Percentiles rank a stretch among this genome's conserved stretches.
phyloP scores from a whole-genome alignment of 2,888 invertebrate species.

The Mallateleia sp. region DNA sequence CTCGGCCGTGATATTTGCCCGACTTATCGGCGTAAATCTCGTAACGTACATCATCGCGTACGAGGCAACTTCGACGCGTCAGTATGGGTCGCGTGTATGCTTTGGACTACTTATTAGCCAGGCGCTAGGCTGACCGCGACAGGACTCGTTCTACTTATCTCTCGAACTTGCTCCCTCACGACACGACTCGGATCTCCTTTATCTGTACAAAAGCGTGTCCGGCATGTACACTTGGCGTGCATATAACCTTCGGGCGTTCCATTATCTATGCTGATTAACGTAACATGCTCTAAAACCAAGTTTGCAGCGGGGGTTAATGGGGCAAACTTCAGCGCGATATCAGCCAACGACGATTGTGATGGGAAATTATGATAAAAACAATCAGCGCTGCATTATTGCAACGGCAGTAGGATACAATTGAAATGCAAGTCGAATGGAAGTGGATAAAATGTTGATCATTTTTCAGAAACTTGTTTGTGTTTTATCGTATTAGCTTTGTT shows the following conservation, averaged over 20 bases:
- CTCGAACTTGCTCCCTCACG: conserved; percentile 51
- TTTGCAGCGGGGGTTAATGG: conserved; percentile 76
- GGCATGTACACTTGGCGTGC: conserved; percentile 71
- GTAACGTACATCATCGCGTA: conserved; percentile 39
- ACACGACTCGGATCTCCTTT: conserved; percentile 66
- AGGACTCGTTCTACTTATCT: conserved; percentile 56
- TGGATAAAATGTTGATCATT: too few species aligned
- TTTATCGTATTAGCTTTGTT: too few species aligned
- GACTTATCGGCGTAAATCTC: conserved; percentile 28
- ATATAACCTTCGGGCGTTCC: conserved; percentile 73
- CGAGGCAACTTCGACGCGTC: conserved; percentile 5
- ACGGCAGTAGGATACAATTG: not conserved
- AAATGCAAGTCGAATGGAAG: too few species aligned
- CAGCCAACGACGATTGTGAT: conserved; percentile 42
- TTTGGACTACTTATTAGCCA: conserved; percentile 31
- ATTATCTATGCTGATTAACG: conserved; percentile 88
- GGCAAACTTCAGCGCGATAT: conserved; percentile 55
- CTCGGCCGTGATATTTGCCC: not conserved
- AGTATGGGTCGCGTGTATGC: conserved; percentile 39
- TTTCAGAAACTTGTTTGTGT: too few species aligned
- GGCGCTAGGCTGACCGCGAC: conserved; percentile 58
- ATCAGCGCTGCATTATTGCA: not conserved
- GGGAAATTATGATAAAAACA: conserved; percentile 13
- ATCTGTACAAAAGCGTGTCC: conserved; percentile 80
- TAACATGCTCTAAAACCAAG: conserved; percentile 78